Conservation (phyloP, 2,888 invertebrate species). For the Nemotelus pantherinus region DNA sequence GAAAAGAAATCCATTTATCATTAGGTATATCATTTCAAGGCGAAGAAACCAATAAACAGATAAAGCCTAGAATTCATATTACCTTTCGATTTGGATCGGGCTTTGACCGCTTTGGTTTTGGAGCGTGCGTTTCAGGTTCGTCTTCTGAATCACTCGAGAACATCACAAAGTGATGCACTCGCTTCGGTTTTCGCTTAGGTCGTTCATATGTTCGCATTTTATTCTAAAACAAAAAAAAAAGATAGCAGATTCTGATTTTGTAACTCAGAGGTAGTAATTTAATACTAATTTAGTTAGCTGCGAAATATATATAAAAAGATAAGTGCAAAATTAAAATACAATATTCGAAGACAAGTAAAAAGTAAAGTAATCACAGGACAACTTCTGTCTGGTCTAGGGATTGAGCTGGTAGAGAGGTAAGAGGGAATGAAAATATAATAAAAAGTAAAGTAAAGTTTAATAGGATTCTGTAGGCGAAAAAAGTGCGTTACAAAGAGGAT, state of each 20-base stretch:
- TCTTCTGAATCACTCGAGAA: conserved; percentile 56
- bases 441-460: too few species aligned
- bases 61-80: conserved; percentile 3
- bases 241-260: not conserved
- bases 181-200: conserved; percentile 57
- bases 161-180: conserved; percentile 54
- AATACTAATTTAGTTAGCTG: too few species aligned
- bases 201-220: conserved; percentile 59
- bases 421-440: too few species aligned
- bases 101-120: conserved; percentile 51
- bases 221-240: conserved; percentile 52
- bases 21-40: conserved; percentile 1
- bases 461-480: too few species aligned
- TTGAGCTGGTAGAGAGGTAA: too few species aligned
- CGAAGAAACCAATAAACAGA: not conserved
- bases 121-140: conserved; percentile 52
- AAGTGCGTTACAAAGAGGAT: too few species aligned
- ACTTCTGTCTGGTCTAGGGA: too few species aligned
- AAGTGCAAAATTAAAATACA: too few species aligned
- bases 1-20: conserved; percentile 28
- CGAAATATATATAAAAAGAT: too few species aligned
- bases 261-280: too few species aligned
- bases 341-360: too few species aligned
- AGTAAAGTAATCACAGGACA: too few species aligned
- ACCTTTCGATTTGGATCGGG: conserved; percentile 52